Evolutionary conservation across 2,888 invertebrate genomes (phyloP), one percentile per base, ranked within the genome.

Genomic region (Tachina lurida): DNA sequence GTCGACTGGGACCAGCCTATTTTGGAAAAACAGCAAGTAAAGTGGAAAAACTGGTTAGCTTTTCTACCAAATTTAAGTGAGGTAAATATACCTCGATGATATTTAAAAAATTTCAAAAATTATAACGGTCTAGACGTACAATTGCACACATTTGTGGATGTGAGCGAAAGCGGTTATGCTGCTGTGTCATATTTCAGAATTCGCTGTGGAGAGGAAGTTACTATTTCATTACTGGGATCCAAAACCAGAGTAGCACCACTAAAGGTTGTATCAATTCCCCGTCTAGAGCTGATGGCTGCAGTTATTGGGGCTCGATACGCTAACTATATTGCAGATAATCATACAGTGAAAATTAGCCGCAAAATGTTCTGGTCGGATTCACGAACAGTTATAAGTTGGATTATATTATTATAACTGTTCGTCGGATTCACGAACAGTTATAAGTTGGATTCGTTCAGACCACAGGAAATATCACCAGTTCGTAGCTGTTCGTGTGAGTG

Each of bases 11-110:
- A 63, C 22, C 19, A 54, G 41, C 52, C 52, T 54, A 75, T 65
- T 56, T 9, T 22, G 73, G 84, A 74, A 13, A 71, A 86, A 31
- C 75, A 87, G 15, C 12, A 4, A 7, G 22, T 49, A 15, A 86
- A 86, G 22, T 88, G 88, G 86, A 19, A 56, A n/a, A 63, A 62
- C 9, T 89, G 88, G 89, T 13, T 87, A 5, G 47, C 70, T 1
- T 12, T 84, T 7, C 62, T 89, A n/a, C 84, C 80, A 5, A 13
- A 74, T 31, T 78, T 87, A 13, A 86, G 87, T 22, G 54, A 75
- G 84, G 47, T 45, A 65, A 45, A 58, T 39, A 49, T 87, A 88
- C 56, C 58, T 9, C n/a, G 67, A 10, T 77, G 76, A 49, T 77
- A 67, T 41, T 41, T 77, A n/a, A 31, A 77, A 67, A 47, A 8